These are phyloP conservation scores for Hypothenemus hampei DNA, from an alignment of 1,140 invertebrate species.

Conservation along the genomic window DNA sequence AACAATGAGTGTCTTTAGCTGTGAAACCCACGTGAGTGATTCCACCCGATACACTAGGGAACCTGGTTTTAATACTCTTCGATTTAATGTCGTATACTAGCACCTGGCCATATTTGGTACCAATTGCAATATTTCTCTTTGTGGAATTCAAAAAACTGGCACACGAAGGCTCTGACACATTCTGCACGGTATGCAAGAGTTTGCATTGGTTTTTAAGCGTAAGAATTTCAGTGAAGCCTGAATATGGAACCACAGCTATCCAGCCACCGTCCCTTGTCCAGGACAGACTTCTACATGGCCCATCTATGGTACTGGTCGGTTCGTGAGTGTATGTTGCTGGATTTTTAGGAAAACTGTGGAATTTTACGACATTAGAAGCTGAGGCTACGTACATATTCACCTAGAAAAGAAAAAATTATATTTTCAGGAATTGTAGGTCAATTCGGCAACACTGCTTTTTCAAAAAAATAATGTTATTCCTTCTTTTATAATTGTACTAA, in stretches of 20 bases:
- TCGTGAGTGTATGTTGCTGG: slow-evolving; percentile 30
- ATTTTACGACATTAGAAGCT: slow-evolving; percentile 35
- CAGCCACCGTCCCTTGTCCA: slow-evolving; percentile 42
- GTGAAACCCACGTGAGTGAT: slow-evolving; percentile 36
- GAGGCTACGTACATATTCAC: slow-evolving; percentile 38
- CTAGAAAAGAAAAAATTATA: too few species aligned
- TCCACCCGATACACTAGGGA: slow-evolving; percentile 28
- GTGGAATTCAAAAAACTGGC: slow-evolving; percentile 41
- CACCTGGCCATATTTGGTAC: slow-evolving; percentile 38
- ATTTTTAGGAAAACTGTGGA: slow-evolving; percentile 35
- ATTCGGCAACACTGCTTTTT: not conserved
- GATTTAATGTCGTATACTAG: slow-evolving; percentile 43
- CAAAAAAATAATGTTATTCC: too few species aligned
- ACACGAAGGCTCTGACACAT: slow-evolving; percentile 38
- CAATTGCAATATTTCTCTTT: slow-evolving; percentile 41
- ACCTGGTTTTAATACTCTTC: slow-evolving; percentile 34
- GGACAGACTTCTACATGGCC: slow-evolving; percentile 38
- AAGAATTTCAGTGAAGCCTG: slow-evolving; percentile 39
- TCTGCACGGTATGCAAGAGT: slow-evolving; percentile 36
- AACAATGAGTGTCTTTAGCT: slow-evolving; percentile 40
- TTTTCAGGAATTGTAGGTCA: too few species aligned
- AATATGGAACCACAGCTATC: slow-evolving; percentile 38
- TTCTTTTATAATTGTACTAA: too few species aligned
- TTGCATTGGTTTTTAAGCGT: slow-evolving; percentile 37
- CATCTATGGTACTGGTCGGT: slow-evolving; percentile 27